These are phyloP conservation scores for Limnephilus rhombicus DNA, from an alignment of 2,888 invertebrate genomes.

Conservation along the genomic window DNA sequence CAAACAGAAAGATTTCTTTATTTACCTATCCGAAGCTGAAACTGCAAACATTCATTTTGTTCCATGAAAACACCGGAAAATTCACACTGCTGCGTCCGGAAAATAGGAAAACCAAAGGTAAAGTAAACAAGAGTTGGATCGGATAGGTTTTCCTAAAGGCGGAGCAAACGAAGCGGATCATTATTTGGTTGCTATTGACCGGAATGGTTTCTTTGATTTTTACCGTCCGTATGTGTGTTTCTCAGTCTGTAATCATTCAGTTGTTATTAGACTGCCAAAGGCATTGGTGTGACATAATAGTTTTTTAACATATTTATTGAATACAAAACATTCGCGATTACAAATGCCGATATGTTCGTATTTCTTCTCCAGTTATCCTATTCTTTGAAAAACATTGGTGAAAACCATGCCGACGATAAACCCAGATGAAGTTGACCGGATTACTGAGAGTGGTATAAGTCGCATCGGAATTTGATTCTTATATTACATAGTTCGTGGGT, in stretches of 20 bases:
- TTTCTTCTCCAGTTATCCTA: too few relatives aligned
- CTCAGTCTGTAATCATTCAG: conserved; percentile 24
- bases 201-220: conserved; percentile 59
- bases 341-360: too few relatives aligned
- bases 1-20: background rate
- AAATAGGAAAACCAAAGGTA: conserved; percentile 9
- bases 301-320: background rate
- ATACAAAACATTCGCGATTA: too few relatives aligned
- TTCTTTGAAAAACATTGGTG: too few relatives aligned
- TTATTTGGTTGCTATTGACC: conserved; percentile 60
- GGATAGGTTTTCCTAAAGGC: conserved; percentile 21
- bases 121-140: conserved; percentile 2
- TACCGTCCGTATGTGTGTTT: conserved; percentile 9
- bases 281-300: background rate
- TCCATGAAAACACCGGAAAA: background rate
- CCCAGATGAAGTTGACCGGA: too few relatives aligned
- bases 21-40: background rate
- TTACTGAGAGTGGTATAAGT: too few relatives aligned
- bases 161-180: conserved; percentile 62
- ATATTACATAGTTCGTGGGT: too few relatives aligned
- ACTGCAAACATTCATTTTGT: background rate
- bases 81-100: background rate
- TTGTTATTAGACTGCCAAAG: background rate
- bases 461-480: too few relatives aligned
- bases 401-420: too few relatives aligned